These are phyloP conservation scores for Tipula lateralis DNA, from an alignment of 2,888 invertebrate species.

Conservation along the genomic window DNA sequence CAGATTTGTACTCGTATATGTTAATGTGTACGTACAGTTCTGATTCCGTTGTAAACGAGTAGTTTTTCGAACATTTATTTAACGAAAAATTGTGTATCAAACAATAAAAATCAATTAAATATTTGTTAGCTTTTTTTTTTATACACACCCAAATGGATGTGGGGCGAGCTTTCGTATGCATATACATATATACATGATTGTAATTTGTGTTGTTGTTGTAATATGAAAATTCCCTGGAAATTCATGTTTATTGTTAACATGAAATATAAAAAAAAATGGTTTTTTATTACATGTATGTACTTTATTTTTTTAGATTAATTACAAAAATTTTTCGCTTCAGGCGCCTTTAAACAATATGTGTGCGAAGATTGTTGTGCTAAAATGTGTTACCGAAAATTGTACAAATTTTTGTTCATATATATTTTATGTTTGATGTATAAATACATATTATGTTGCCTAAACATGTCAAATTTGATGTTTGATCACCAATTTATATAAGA, in stretches of 20 bases:
- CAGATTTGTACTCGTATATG: too few species aligned
- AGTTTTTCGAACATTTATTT: background rate
- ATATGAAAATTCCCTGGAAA: background rate
- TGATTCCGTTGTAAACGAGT: background rate
- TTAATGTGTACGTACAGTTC: background rate
- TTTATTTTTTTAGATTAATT: background rate
- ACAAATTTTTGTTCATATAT: background rate
- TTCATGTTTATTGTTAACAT: background rate
- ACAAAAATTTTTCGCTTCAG: background rate
- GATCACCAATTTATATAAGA: too few species aligned
- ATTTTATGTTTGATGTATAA: background rate
- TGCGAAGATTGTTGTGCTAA: background rate
- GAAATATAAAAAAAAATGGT: too few species aligned
- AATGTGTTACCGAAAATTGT: background rate
- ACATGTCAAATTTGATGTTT: background rate
- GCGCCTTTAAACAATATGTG: background rate
- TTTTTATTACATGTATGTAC: background rate
- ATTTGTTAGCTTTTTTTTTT: background rate
- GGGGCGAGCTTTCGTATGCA: background rate
- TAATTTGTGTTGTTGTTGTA: background rate
- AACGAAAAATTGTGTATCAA: background rate
- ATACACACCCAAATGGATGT: too few species aligned
- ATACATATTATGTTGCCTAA: too few species aligned
- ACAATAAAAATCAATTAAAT: constrained; percentile 24
- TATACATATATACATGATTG: background rate